Base-by-base conservation (phyloP, 2,113 vertebrate genomes). In the Nanorana parkeri region DNA sequence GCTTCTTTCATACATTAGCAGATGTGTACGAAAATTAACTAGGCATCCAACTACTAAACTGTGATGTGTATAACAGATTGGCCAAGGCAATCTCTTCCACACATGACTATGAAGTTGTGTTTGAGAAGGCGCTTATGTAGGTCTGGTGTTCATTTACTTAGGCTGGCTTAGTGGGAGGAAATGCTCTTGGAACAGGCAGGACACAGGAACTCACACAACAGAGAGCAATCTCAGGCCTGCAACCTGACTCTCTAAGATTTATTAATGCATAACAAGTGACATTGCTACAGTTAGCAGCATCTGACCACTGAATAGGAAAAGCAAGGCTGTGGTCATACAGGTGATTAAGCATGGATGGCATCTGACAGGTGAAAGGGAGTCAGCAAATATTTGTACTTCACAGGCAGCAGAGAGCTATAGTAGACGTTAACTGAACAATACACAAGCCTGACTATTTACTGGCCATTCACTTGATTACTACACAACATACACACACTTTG, bases 1-100 rank as follows among this genome's bases (percentile, higher is more conserved):
- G 23, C 81, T 86, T 91, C 86, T 87, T 80, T 85, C 83, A 81
- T 80, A 78, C 56, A 77, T 86, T 87, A 81, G 77, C 87, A 84
- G 56, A 84, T 81, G 81, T 51, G 24, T 11, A 29, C 64, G 63
- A 47, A 73, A 91, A 88, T 86, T 84, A 90, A 88, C 86, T 88
- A 85, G 85, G 76, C 60, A 87, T 84, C 85, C 71, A 85, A 85
- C 75, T 90, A 88, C 86, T 84, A 83, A 29, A 55, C 61, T 52
- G n/a, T 76, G 41, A 65, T 26, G 32, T 64, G 61, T 64, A 65
- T 54, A 52, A 10, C 41, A 52, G 28, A 64, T 24, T 28, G 41
- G 60, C 26, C 36, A 20, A 41, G 58, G 28, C 24, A 79, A 68
- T 58, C 28, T 47, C 17, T 32, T 68, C 51, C 64, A 60, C 52